A percentile compares a stretch with the other conserved stretches of the same genome.
These are phyloP conservation scores for Pyrgilauda ruficollis DNA, from an alignment of 2,113 vertebrate species.

Conservation along the genomic window DNA sequence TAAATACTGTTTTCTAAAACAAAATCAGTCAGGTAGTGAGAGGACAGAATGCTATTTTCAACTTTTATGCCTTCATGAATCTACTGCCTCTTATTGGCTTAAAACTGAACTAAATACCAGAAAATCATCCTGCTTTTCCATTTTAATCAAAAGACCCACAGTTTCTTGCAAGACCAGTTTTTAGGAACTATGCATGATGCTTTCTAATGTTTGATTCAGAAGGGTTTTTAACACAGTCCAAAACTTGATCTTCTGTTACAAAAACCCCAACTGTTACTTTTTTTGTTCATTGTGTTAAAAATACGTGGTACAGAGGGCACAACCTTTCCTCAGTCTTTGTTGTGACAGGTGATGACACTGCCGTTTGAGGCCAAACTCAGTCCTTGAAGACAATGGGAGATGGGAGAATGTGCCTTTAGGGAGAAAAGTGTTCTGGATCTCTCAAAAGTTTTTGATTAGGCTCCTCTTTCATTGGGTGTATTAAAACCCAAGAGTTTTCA, in stretches of 20 bases:
- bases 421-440: background rate
- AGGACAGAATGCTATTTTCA: background rate
- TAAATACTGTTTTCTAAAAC: background rate
- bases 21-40: slow-evolving; percentile 5
- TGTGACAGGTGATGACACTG: slow-evolving; percentile 3
- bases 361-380: background rate
- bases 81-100: slow-evolving; percentile 23
- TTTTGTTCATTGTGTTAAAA: slow-evolving; percentile 23
- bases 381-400: background rate
- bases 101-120: slow-evolving; percentile 48
- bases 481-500: background rate
- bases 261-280: background rate
- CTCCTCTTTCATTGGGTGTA: background rate
- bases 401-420: background rate
- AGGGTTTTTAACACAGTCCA: background rate
- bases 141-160: slow-evolving; percentile 44
- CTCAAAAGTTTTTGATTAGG: background rate
- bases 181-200: background rate
- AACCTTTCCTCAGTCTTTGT: background rate
- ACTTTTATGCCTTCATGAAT: slow-evolving; percentile 40
- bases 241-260: background rate
- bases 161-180: slow-evolving; percentile 19
- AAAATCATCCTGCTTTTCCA: slow-evolving; percentile 21
- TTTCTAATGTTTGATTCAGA: slow-evolving; percentile 42
- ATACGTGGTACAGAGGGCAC: background rate